phyloP scores from a whole-genome alignment of 1,140 invertebrate species.

The Plodia interpunctella region DNA sequence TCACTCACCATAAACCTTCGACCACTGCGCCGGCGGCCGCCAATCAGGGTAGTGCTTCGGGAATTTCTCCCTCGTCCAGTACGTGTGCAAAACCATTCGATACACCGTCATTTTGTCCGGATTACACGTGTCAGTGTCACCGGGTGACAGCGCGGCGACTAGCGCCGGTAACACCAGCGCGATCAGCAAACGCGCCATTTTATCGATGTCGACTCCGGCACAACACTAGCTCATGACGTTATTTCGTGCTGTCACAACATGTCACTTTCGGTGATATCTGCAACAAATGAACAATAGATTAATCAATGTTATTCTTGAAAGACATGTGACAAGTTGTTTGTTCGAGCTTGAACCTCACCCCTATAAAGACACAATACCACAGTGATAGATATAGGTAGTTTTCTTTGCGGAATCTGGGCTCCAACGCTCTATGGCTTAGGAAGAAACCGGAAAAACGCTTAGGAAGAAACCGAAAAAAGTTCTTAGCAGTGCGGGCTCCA shows the following conservation, averaged over 20 bases:
- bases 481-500: too few relatives aligned
- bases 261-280: slow-evolving; percentile 40
- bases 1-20: slow-evolving; percentile 90
- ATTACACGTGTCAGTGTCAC: slow-evolving; percentile 60
- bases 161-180: slow-evolving; percentile 40
- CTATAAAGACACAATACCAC: too few relatives aligned
- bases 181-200: slow-evolving; percentile 45
- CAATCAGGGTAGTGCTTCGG: slow-evolving; percentile 95
- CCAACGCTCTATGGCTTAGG: too few relatives aligned
- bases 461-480: too few relatives aligned
- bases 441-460: too few relatives aligned
- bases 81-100: slow-evolving; percentile 89
- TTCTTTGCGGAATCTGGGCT: too few relatives aligned
- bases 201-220: slow-evolving; percentile 41
- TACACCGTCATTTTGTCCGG: slow-evolving; percentile 86
- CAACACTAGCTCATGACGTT: slow-evolving; percentile 41
- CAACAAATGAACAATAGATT: slow-evolving; percentile 29
- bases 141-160: slow-evolving; percentile 32
- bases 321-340: not conserved
- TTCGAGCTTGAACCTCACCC: not conserved
- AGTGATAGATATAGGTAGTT: too few relatives aligned
- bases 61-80: slow-evolving; percentile 93
- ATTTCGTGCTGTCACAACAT: slow-evolving; percentile 34
- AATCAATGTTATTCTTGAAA: not conserved
- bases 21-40: slow-evolving; percentile 94